phyloP scores from a whole-genome alignment of 2,888 invertebrate genomes.

The Exephanes ischioxanthus region DNA sequence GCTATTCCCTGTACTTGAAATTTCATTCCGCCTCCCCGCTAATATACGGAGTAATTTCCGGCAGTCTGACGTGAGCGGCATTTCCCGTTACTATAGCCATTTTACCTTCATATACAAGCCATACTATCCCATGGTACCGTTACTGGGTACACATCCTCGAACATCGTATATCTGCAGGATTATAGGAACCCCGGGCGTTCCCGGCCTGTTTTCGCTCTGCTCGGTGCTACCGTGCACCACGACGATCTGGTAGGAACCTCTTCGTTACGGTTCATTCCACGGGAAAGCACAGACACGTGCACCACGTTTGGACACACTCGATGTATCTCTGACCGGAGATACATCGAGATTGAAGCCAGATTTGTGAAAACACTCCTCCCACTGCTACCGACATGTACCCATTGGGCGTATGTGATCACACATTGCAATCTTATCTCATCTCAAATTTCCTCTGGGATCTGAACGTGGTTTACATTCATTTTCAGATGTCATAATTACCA shows the following conservation, averaged over 20 bases:
- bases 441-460: not conserved
- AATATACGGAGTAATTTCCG: slow-evolving; percentile 70
- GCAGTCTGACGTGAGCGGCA: slow-evolving; percentile 64
- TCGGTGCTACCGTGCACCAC: not conserved
- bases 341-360: slow-evolving; percentile 55
- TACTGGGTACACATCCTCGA: slow-evolving; percentile 41
- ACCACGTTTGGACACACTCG: slow-evolving; percentile 34
- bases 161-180: slow-evolving; percentile 55
- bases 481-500: not conserved
- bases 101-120: slow-evolving; percentile 33
- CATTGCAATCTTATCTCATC: slow-evolving; percentile 37
- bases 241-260: slow-evolving; percentile 24
- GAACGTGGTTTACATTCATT: not conserved
- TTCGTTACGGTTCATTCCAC: slow-evolving; percentile 24
- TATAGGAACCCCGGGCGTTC: slow-evolving; percentile 48
- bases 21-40: slow-evolving; percentile 63
- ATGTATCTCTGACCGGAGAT: slow-evolving; percentile 59
- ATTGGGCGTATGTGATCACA: slow-evolving; percentile 50
- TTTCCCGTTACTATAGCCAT: slow-evolving; percentile 43
- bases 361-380: slow-evolving; percentile 33
- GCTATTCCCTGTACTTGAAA: slow-evolving; percentile 51
- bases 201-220: slow-evolving; percentile 40
- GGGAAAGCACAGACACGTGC: slow-evolving; percentile 26
- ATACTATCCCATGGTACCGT: not conserved
- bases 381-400: slow-evolving; percentile 1